Base-by-base conservation (phyloP, 1,140 invertebrate genomes). In the Cydia pomonella region DNA sequence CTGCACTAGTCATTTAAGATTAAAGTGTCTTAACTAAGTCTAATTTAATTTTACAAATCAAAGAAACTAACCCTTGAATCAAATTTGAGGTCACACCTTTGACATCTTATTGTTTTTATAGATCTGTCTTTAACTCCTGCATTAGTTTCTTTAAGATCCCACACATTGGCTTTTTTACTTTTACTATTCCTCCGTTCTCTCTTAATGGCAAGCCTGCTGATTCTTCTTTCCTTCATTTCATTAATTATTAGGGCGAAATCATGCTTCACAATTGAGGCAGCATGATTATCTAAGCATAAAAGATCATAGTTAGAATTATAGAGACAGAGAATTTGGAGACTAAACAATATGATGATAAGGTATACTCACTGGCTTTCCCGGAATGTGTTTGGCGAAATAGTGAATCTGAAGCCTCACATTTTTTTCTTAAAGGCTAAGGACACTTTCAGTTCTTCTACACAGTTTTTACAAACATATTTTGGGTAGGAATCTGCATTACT, bases 381-480 rank as follows among this genome's bases (percentile, higher is more conserved):
- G 69, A 18, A 9, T 41, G 18, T 44, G 69, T 72, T 72, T 47
- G n/a, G 10, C 33, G 33, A 12, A 72, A 72, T 7, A 23, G 13
- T 18, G 27, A 21, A 10, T 73, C 27, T 53, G 72, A 53, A 59
- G 72, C 23, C 47, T 73, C 72, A 59, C 72, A 73, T 73, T 73
- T 73, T n/a, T 23, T 59, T 50, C 23, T 59, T 73, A 53, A 73
- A 73, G 27, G 23, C 0, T 9, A 73, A 13, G n/a, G 72, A 50
- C 2, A 73, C n/a, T 73, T n/a, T 50, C 9, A 73, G 47, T n/a
- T 73, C 72, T 25, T 73, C 50, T 21, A 73, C 13, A 16, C 72
- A 73, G 9, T 9, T 59, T 10, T 59, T 18, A 59, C 72, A 73
- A 3, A 73, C 10, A 73, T 73, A 73, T 47, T 73, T 59, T 5